Evolutionary conservation across 2,888 invertebrate species (phyloP), one percentile per base, ranked within the genome.

Genomic region (Dermolepida albohirtum): DNA sequence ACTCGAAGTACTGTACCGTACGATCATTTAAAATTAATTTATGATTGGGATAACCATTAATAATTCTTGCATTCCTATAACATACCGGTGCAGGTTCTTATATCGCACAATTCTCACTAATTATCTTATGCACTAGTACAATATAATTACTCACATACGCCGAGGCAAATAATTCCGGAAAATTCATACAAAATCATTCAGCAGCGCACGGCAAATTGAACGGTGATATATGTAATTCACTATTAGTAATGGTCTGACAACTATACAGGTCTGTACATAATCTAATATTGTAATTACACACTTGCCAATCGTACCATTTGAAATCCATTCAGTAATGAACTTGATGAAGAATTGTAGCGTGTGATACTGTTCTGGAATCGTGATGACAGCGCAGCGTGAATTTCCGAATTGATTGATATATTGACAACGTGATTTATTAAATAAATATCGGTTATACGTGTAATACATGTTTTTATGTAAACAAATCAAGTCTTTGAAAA

Each of bases 201-300:
- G 8, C 16, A 54, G 14, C 40, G 16, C 40, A 12, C 16, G 16
- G 44, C 59, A 14, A 12, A 14, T 43, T 27, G 29, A 12, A 44
- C 10, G 14, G 14, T 14, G 59, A 43, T n/a, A 59, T 27, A 17
- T 55, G 44, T 44, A 44, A 44, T 59, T 29, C 14, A 7, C 14
- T 16, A 34, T 62, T 49, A 62, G 47, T 34, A 47, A 29, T 16
- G 59, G 59, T 49, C 34, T 1, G 17, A 14, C 40, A 40, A 54
- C 5, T 40, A 17, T 17, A 5, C 40, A 10, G 34, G 2, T 34
- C 34, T 22, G 22, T 4, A 10, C 57, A 27, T 59, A 59, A 59
- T 59, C 57, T 59, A 59, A 59, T 59, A 44, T 59, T 59, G 44
- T 59, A 59, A 59, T 59, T 59, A 59, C 44, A 44, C n/a, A 8